Evolutionary conservation across 2,797 vertebrate genomes (phyloP).

Genomic region (Falco columbarius): DNA sequence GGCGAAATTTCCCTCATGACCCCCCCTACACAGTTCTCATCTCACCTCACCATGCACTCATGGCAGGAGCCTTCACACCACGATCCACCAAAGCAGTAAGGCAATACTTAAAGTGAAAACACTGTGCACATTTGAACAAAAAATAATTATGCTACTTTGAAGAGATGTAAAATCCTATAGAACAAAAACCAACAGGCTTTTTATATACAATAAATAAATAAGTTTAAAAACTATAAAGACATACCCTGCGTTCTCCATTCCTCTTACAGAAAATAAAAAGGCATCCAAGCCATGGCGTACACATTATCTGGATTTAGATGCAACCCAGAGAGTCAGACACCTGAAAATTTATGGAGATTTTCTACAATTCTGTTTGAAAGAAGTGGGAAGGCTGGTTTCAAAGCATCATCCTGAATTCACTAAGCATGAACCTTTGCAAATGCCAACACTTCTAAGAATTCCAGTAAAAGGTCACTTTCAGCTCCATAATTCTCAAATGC

Average conservation of each 20-base stretch:
- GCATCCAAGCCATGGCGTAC: neutral
- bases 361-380: neutral
- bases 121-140: neutral
- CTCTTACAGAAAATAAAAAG: neutral
- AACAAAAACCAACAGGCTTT: neutral
- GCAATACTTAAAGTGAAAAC: neutral
- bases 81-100: neutral
- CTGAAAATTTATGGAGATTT: neutral
- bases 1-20: no score
- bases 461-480: neutral
- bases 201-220: neutral
- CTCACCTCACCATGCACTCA: neutral
- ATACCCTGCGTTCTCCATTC: neutral
- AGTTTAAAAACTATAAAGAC: neutral
- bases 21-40: neutral
- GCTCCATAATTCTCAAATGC: neutral
- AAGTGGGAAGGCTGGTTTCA: neutral
- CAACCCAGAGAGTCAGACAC: neutral
- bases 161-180: neutral
- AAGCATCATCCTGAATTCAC: neutral
- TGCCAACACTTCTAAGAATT: neutral
- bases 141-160: neutral
- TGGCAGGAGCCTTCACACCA: neutral
- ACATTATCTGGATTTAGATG: neutral
- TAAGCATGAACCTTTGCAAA: neutral